phyloP scores from a whole-genome alignment of 1,140 invertebrate species.

The Lepeophtheirus salmonis region DNA sequence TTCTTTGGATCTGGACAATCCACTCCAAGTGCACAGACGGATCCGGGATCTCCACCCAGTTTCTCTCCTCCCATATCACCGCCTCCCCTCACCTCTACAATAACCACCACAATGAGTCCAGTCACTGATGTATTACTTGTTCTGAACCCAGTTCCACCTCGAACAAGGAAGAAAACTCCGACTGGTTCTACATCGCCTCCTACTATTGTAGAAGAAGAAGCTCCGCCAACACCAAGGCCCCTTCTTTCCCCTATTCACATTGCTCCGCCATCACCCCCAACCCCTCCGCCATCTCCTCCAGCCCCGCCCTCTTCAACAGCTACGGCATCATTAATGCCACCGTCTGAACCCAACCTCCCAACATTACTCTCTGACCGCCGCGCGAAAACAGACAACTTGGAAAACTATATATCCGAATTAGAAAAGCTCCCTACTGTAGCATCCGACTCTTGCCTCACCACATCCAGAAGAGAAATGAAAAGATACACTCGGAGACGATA shows the following conservation, averaged over 20 bases:
- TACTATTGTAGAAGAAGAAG: neutral
- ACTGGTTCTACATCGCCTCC: neutral
- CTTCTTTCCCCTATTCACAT: too few relatives aligned
- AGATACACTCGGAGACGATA: conserved; percentile 13
- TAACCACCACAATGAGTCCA: neutral
- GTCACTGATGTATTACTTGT: neutral
- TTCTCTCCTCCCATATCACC: conserved; percentile 10
- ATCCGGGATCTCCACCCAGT: neutral
- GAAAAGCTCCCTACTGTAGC: neutral
- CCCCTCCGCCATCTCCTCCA: too few relatives aligned
- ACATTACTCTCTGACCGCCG: neutral
- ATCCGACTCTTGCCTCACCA: neutral
- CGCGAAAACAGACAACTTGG: conserved; percentile 12
- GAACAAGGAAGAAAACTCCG: neutral
- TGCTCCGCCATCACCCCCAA: too few relatives aligned
- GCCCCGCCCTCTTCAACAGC: too few relatives aligned
- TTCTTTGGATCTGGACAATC: conserved; percentile 13
- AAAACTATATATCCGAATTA: neutral
- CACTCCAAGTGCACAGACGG: neutral
- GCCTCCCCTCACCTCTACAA: neutral
- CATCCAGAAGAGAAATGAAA: conserved; percentile 1
- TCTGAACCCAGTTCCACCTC: conserved; percentile 9
- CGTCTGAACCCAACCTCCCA: neutral
- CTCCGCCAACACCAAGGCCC: neutral
- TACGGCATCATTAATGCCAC: too few relatives aligned